These are phyloP conservation scores for Littorina saxatilis DNA, from an alignment of 1,140 invertebrate species.

Conservation along the genomic window DNA sequence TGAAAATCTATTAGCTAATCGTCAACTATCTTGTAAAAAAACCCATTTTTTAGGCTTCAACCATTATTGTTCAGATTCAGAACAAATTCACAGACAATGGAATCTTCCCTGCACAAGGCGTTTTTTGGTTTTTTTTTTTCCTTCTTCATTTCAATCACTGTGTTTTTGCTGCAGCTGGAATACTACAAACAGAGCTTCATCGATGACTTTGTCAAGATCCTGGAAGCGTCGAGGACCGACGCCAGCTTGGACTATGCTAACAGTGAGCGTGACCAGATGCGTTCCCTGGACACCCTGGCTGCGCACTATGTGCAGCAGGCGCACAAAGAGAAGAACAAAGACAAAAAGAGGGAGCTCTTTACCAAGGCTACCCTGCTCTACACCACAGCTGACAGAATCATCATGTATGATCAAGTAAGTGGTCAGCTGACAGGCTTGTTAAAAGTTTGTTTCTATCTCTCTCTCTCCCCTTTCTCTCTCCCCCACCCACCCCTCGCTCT, in stretches of 20 bases:
- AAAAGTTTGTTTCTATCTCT: background rate
- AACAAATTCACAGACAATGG: too few relatives aligned
- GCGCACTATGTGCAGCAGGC: slow-evolving; percentile 98
- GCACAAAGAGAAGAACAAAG: slow-evolving; percentile 96
- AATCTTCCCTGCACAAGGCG: too few relatives aligned
- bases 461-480: slow-evolving; percentile 50
- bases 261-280: slow-evolving; percentile 98
- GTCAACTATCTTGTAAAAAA: too few relatives aligned
- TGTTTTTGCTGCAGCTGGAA: slow-evolving; percentile 84
- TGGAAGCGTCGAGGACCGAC: slow-evolving; percentile 91
- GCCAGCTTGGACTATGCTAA: slow-evolving; percentile 93
- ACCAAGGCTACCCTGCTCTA: slow-evolving; percentile 97
- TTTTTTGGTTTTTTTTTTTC: too few relatives aligned
- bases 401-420: slow-evolving; percentile 97
- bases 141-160: too few relatives aligned
- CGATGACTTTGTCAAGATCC: slow-evolving; percentile 94
- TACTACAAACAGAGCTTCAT: slow-evolving; percentile 97
- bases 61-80: too few relatives aligned
- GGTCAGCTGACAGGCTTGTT: too few relatives aligned
- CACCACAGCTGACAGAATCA: slow-evolving; percentile 99
- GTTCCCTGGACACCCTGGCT: slow-evolving; percentile 95
- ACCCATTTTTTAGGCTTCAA: too few relatives aligned
- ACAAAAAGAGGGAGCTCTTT: slow-evolving; percentile 96
- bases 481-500: too few relatives aligned
- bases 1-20: too few relatives aligned